A percentile compares a stretch with the other conserved stretches of the same genome.
These are phyloP conservation scores for Pseudomyrmex gracilis DNA, from an alignment of 1,140 invertebrate species.

Conservation along the genomic window DNA sequence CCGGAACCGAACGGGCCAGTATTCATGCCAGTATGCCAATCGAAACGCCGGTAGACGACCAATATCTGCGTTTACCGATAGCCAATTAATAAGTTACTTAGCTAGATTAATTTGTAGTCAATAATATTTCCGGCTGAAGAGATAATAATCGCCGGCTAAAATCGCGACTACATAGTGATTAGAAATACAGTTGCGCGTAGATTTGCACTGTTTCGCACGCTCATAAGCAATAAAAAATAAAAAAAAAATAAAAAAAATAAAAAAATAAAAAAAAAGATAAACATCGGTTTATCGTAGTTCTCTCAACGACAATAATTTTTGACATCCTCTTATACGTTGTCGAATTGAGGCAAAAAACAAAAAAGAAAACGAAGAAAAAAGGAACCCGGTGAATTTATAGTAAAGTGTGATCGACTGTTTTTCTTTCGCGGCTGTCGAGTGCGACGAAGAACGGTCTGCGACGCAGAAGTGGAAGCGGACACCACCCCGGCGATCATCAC, in stretches of 20 bases:
- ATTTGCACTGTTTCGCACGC: slow-evolving; percentile 5
- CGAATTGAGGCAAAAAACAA: background rate
- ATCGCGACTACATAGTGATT: slow-evolving; percentile 23
- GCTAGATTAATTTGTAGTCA: slow-evolving; percentile 75
- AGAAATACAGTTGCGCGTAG: background rate
- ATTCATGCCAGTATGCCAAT: slow-evolving; percentile 84
- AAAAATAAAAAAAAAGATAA: background rate
- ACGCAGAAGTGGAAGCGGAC: slow-evolving; percentile 69
- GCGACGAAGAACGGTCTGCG: slow-evolving; percentile 59
- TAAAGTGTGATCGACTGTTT: slow-evolving; percentile 46
- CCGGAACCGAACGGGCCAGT: slow-evolving; percentile 82
- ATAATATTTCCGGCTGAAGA: slow-evolving; percentile 16
- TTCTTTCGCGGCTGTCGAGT: slow-evolving; percentile 63
- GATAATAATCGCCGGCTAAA: slow-evolving; percentile 19
- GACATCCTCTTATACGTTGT: background rate
- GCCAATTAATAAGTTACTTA: slow-evolving; percentile 81
- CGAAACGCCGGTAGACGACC: slow-evolving; percentile 81
- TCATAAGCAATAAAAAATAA: slow-evolving; percentile 52
- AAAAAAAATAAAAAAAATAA: background rate
- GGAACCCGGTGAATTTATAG: slow-evolving; percentile 3
- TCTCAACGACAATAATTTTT: slow-evolving; percentile 55
- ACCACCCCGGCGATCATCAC: slow-evolving; percentile 75
- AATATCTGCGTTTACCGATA: slow-evolving; percentile 76
- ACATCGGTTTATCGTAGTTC: slow-evolving; percentile 12
- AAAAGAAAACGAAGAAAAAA: background rate